These are phyloP conservation scores for Caenorhabditis brenneri DNA, from an alignment of 1,140 invertebrate genomes.

Conservation along the genomic window DNA sequence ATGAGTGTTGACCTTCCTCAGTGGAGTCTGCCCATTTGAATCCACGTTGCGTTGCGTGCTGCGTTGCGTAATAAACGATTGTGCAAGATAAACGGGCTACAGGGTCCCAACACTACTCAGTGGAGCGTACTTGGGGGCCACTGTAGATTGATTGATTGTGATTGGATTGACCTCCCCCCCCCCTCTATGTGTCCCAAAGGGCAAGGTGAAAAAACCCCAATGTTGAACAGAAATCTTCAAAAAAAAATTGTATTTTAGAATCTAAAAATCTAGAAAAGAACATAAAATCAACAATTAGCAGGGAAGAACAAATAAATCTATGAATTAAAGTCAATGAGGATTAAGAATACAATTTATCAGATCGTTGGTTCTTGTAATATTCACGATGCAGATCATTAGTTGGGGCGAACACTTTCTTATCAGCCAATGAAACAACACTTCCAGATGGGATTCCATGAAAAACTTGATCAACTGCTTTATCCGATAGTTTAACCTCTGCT, in stretches of 20 bases:
- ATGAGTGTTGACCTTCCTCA: no score
- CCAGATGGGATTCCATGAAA: constrained; percentile 64
- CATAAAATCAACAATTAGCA: background rate
- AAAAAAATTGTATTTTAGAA: background rate
- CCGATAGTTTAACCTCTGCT: background rate
- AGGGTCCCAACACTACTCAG: no score
- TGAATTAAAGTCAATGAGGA: background rate
- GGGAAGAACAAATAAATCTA: background rate
- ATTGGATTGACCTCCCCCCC: no score
- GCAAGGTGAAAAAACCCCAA: no score
- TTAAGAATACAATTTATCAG: constrained; percentile 16
- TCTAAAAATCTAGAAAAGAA: background rate
- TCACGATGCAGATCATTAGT: constrained; percentile 51
- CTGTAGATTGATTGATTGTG: no score
- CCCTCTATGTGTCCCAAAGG: no score
- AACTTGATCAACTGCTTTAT: constrained; percentile 59
- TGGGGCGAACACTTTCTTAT: constrained; percentile 67
- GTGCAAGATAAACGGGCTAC: no score
- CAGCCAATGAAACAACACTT: constrained; percentile 62
- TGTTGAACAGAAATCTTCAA: background rate
- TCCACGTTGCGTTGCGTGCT: no score
- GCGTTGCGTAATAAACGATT: no score
- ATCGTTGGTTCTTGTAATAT: constrained; percentile 46
- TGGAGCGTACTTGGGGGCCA: no score
- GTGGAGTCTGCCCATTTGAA: no score